phyloP scores from a whole-genome alignment of 2,797 vertebrate genomes.

The Fratercula arctica region DNA sequence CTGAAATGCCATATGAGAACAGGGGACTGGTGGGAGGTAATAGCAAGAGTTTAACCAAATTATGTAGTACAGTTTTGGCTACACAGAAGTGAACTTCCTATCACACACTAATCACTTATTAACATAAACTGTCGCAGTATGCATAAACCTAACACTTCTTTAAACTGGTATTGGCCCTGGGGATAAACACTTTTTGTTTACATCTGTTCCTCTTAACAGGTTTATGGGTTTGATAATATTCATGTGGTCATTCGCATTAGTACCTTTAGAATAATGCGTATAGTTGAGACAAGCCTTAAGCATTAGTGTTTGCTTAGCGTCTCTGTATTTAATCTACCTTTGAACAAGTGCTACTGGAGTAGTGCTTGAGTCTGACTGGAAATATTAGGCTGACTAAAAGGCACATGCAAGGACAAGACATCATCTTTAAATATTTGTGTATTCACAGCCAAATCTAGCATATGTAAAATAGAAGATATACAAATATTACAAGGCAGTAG shows the following conservation, averaged over 20 bases:
- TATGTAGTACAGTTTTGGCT: neutral
- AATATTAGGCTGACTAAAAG: neutral
- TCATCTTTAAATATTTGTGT: conserved; percentile 63
- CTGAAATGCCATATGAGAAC: neutral
- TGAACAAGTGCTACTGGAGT: neutral
- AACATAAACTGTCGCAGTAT: neutral
- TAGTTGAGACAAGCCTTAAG: neutral
- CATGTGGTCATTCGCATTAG: neutral
- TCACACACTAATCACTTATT: neutral
- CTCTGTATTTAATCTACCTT: neutral
- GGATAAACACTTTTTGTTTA: neutral
- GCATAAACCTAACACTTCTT: neutral
- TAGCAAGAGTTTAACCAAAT: neutral
- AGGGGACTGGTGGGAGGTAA: neutral
- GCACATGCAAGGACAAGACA: conserved; percentile 33
- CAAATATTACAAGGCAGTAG: conserved; percentile 70
- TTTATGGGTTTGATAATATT: neutral
- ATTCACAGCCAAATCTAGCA: conserved; percentile 34
- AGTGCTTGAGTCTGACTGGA: neutral
- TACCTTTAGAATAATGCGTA: neutral
- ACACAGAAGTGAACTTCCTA: neutral
- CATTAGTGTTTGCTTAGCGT: neutral
- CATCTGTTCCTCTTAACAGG: neutral
- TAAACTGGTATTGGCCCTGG: neutral
- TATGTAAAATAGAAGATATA: conserved; percentile 38